Evolutionary conservation across 37 sponge, comb jelly and placozoan genomes (phyloP).

Genomic region (Agelas oroides): DNA sequence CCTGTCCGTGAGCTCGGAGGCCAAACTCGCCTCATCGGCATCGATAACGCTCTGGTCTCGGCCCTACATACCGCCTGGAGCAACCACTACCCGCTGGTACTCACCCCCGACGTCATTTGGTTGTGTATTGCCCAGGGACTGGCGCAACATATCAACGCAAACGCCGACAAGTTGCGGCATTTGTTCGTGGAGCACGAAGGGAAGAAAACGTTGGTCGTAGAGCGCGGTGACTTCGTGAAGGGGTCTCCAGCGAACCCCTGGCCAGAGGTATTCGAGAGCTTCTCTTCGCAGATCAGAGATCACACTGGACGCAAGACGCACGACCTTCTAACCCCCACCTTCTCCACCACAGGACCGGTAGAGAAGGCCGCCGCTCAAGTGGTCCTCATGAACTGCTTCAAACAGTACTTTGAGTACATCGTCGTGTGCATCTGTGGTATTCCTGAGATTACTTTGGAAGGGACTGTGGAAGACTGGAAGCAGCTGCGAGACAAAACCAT

Average conservation of each 20-base stretch:
- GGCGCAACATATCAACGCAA: slow-evolving; percentile 48
- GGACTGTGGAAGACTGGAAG: slow-evolving; percentile 66
- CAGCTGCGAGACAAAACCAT: slow-evolving; percentile 40
- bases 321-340: slow-evolving; percentile 42
- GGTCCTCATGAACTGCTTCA: slow-evolving; percentile 59
- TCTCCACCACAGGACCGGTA: slow-evolving; percentile 65
- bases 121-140: slow-evolving; percentile 60
- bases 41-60: slow-evolving; percentile 13
- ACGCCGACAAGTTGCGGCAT: slow-evolving; percentile 63
- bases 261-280: slow-evolving; percentile 63
- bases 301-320: slow-evolving; percentile 52
- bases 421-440: slow-evolving; percentile 48
- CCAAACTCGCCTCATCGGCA: not conserved
- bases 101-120: slow-evolving; percentile 69
- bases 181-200: slow-evolving; percentile 70
- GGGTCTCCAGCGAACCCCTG: slow-evolving; percentile 59
- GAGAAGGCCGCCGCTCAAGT: slow-evolving; percentile 66
- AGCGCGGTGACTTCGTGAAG: slow-evolving; percentile 53
- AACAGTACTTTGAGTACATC: slow-evolving; percentile 53
- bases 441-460: slow-evolving; percentile 70
- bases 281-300: slow-evolving; percentile 55
- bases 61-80: slow-evolving; percentile 49
- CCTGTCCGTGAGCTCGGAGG: not conserved
- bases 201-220: slow-evolving; percentile 26
- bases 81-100: slow-evolving; percentile 53